phyloP scores from a whole-genome alignment of 2,113 vertebrate species.

The Gallinago media region DNA sequence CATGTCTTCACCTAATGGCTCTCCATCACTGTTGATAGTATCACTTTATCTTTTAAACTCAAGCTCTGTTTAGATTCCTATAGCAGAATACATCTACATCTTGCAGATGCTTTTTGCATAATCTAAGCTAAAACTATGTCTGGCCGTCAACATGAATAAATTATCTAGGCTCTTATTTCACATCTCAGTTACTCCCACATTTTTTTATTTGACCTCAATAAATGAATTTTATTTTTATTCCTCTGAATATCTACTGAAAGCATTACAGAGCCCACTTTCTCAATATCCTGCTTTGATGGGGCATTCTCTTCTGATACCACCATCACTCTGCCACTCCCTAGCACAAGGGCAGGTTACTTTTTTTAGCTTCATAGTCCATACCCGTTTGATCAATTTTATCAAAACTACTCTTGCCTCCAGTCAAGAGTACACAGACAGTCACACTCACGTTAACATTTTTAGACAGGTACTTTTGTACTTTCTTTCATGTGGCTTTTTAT shows the following conservation, averaged over 20 bases:
- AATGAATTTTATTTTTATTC: not conserved
- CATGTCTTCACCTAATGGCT: not conserved
- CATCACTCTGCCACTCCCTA: not conserved
- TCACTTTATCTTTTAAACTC: not conserved
- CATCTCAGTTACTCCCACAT: not conserved
- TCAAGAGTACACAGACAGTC: not conserved
- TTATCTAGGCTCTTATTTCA: not conserved
- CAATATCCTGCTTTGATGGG: not conserved
- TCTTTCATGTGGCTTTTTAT: not conserved
- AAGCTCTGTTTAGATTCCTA: not conserved
- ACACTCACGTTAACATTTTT: not conserved
- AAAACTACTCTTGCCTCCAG: not conserved
- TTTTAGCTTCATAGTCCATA: not conserved
- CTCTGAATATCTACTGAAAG: not conserved
- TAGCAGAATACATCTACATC: not conserved
- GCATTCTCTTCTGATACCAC: not conserved
- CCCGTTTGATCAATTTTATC: not conserved
- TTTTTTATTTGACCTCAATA: not conserved
- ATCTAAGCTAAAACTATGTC: not conserved
- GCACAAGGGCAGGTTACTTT: not conserved
- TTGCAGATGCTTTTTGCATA: not conserved
- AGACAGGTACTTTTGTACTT: not conserved
- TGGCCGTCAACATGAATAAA: not conserved
- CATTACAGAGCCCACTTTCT: not conserved
- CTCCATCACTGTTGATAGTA: not conserved